Evolutionary conservation across 2,888 invertebrate species (phyloP).

Genomic region (Athalia cordata): DNA sequence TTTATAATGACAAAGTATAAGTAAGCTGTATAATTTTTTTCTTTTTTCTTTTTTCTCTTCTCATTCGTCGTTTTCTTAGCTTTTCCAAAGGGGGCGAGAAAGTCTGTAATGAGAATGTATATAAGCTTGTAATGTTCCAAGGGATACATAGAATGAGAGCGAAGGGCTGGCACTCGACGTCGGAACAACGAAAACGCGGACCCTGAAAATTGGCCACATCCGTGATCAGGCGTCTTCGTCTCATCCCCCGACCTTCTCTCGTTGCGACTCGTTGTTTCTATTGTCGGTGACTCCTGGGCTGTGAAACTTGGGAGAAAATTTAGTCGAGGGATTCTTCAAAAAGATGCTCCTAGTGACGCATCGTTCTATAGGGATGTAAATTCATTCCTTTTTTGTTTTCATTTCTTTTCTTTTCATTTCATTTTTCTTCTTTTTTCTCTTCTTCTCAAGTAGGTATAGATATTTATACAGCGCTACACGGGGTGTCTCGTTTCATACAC

Average conservation of each 20-base stretch:
- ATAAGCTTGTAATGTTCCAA: constrained; percentile 5
- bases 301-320: constrained; percentile 66
- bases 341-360: constrained; percentile 10
- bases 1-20: too few relatives aligned
- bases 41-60: not conserved
- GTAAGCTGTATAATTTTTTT: not conserved
- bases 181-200: constrained; percentile 53
- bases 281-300: constrained; percentile 65
- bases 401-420: too few relatives aligned
- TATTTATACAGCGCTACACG: too few relatives aligned
- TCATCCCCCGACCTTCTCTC: constrained; percentile 45
- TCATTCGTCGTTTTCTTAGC: not conserved
- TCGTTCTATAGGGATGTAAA: not conserved
- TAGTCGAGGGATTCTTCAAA: constrained; percentile 59
- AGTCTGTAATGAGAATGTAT: not conserved
- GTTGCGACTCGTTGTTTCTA: constrained; percentile 53
- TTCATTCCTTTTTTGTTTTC: too few relatives aligned
- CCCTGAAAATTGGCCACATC: constrained; percentile 68
- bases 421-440: too few relatives aligned
- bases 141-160: not conserved
- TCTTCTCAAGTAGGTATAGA: too few relatives aligned
- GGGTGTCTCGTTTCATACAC: too few relatives aligned
- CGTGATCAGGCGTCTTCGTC: constrained; percentile 59
- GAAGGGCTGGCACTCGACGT: constrained; percentile 2
- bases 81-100: not conserved